These are phyloP conservation scores for Sterna hirundo DNA, from an alignment of 2,113 vertebrate genomes.

Conservation along the genomic window DNA sequence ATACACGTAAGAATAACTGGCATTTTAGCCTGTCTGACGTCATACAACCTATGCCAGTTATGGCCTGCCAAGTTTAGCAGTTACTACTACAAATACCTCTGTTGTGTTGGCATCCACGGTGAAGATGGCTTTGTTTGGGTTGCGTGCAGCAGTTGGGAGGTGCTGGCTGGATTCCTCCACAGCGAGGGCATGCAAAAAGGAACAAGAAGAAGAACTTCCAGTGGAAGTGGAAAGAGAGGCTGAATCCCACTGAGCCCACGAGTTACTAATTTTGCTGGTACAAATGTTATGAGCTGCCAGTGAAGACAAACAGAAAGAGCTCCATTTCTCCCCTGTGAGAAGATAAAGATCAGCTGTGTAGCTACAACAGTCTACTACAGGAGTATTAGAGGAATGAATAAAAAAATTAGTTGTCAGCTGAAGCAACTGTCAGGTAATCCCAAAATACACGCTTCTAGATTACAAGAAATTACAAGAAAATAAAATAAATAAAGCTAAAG, in stretches of 20 bases:
- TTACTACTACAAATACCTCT: slow-evolving; percentile 72
- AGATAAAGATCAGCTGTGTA: background rate
- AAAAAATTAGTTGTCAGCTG: background rate
- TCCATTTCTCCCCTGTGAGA: slow-evolving; percentile 75
- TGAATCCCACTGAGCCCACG: background rate
- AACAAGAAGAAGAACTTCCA: slow-evolving; percentile 69
- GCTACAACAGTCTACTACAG: background rate
- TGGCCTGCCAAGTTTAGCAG: background rate
- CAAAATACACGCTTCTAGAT: background rate
- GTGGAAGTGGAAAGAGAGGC: background rate
- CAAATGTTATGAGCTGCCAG: slow-evolving; percentile 71
- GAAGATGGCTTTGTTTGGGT: slow-evolving; percentile 83
- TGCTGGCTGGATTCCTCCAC: slow-evolving; percentile 52
- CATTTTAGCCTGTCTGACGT: background rate
- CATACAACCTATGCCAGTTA: background rate
- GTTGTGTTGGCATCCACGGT: slow-evolving; percentile 78
- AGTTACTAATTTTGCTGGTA: slow-evolving; percentile 22
- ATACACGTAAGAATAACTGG: fast-evolving
- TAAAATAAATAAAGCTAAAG: background rate
- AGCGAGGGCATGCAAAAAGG: slow-evolving; percentile 66
- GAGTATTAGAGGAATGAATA: background rate
- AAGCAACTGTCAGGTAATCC: background rate
- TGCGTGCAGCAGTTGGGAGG: slow-evolving; percentile 55
- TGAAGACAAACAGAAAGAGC: slow-evolving; percentile 73
- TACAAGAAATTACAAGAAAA: background rate